Evolutionary conservation across 2,888 invertebrate genomes (phyloP), one percentile per base, ranked within the genome.

Genomic region (Cheilosia vulpina): DNA sequence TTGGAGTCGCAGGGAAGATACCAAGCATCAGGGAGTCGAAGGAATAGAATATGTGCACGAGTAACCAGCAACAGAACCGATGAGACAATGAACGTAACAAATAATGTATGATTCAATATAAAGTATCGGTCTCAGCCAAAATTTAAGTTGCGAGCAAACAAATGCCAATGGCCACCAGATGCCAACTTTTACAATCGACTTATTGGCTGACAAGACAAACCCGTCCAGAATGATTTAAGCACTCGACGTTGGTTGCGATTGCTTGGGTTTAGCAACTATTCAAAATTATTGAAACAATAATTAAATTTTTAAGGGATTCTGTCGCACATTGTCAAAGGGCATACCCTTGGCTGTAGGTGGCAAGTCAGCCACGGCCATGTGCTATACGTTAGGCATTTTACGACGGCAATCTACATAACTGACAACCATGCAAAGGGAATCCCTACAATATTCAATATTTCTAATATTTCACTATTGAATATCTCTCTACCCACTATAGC

Each of bases 401-500:
- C 43, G 72, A 53, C 53, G 43, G n/a, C 53, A 43, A 72, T 71
- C 47, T 58, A 38, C 38, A 58, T 71, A 71, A 47, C 47, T 58
- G 47, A 62, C 62, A 72, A 34, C 69, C 69, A n/a, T 17, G 41
- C 45, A 47, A 47, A 62, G 31, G 15, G 52, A 27, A 53, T 62
- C 41, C 43, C 27, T 41, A 52, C 58, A 50, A 50, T 45, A 6
- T 17, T 5, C 31, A 62, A 62, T 53, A 72, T 52, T 72, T 72
- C 53, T 31, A 53, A 53, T 60, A 62, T 62, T 71, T 71, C 27
- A 52, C 38, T 21, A 45, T 7, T 27, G 43, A 57, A 57, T 47
- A 71, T 38, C 53, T 53, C 19, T 24, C 24, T 45, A 15, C 57
- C 21, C 34, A 27, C 38, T 2, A 1, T n/a, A 41, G 11, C n/a